phyloP scores from a whole-genome alignment of 1,140 invertebrate genomes.

The Lasaia peninsularis region DNA sequence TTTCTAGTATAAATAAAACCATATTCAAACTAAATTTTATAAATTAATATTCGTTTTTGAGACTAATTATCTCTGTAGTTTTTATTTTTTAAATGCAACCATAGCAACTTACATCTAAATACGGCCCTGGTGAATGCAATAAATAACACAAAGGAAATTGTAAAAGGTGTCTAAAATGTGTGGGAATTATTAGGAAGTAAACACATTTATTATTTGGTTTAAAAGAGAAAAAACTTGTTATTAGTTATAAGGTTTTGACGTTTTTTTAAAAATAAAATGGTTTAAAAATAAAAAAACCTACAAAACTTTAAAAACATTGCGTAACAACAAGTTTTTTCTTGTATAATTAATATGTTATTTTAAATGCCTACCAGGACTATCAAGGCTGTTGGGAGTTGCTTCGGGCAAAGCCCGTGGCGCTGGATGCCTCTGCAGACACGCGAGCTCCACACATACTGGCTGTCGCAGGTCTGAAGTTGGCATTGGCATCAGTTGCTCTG shows the following conservation, averaged over 20 bases:
- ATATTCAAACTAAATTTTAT: no score
- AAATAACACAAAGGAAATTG: neutral
- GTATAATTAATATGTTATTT: neutral
- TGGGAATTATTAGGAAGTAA: no score
- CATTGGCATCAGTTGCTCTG: conserved; percentile 90
- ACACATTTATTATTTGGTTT: no score
- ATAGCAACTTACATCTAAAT: neutral
- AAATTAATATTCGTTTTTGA: no score
- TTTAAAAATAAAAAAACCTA: no score
- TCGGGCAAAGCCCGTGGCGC: conserved; percentile 68
- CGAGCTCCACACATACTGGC: conserved; percentile 89
- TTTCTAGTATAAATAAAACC: no score
- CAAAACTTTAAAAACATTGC: no score
- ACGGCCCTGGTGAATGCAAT: neutral
- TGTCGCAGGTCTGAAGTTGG: conserved; percentile 88
- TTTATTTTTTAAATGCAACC: neutral
- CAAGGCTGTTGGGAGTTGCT: conserved; percentile 75
- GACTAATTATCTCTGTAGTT: no score
- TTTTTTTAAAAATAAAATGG: no score
- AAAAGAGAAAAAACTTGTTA: no score
- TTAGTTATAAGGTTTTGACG: no score
- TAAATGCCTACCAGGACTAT: conserved; percentile 61
- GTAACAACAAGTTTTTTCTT: neutral
- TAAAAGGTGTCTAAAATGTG: neutral
- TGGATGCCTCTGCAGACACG: conserved; percentile 79